Evolutionary conservation across 2,797 vertebrate species (phyloP), one percentile per base, ranked within the genome.

Genomic region (Tokudaia tokunoshimensis): DNA sequence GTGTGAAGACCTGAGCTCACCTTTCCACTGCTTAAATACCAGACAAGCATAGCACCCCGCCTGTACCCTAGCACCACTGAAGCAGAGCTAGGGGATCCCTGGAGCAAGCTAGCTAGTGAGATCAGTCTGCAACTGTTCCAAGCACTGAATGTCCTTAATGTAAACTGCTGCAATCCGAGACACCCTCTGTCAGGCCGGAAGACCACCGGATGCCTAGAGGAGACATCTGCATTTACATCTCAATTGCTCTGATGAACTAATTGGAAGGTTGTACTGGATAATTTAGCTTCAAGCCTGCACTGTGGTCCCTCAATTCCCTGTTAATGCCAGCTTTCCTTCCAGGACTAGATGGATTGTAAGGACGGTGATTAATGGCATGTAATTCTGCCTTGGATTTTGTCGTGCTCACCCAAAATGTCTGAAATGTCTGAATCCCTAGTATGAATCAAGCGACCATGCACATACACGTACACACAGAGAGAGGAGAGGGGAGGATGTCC

Each of bases 401-500:
- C 72, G 79, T 79, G 34, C 84, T 75, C 81, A 74, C 91, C 94
- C 83, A 95, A 86, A 75, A n/a, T n/a, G 11, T 91, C 88, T 76
- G 84, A 91, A 74, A 87, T 55, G 34, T 90, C 85, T 59, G 81
- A 89, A 74, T 74, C 89, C 89, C 89, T 88, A 50, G 31, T 9
- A 41, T 79, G 82, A 82, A 83, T 80, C 82, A 96, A 90, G 26
- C 29, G 10, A 92, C 76, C 72, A 57, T 85, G 26, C 37, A 81
- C 5, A n/a, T 10, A 24, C 61, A 50, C 29, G n/a, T 2, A 17
- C 26, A 41, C 41, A 41, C 41, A 41, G 2, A 41, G 2, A 41
- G 41, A 41, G 41, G 41, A 41, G 24, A 29, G 61, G 22, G 24
- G 59, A 61, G 20, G n/a, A 4, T n/a, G 34, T 63, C 57, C 87